Evolutionary conservation across 1,140 invertebrate species (phyloP).

Genomic region (Anastatus disparis): DNA sequence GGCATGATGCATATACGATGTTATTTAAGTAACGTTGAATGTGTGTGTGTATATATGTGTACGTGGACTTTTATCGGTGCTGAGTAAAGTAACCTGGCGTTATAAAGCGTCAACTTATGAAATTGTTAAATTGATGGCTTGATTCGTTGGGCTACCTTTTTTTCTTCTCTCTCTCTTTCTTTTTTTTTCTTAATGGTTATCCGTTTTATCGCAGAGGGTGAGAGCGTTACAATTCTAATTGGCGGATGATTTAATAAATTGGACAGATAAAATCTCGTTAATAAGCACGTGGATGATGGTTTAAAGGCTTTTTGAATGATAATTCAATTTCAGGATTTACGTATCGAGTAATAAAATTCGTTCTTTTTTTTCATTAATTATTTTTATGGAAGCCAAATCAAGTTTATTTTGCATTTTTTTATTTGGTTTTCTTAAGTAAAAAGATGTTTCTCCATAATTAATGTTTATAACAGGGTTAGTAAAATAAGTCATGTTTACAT

Average conservation of each 20-base stretch:
- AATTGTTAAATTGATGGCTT: slow-evolving; percentile 39
- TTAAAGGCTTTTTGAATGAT: slow-evolving; percentile 12
- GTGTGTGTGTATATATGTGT: too few species aligned
- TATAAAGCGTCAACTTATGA: slow-evolving; percentile 23
- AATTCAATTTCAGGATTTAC: slow-evolving; percentile 26
- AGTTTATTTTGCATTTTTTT: too few species aligned
- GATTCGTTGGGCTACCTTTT: slow-evolving; percentile 2
- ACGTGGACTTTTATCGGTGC: neutral
- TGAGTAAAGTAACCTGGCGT: slow-evolving; percentile 14
- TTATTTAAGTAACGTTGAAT: slow-evolving; percentile 1
- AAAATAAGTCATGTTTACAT: too few species aligned
- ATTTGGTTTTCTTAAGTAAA: too few species aligned
- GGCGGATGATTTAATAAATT: slow-evolving; percentile 32
- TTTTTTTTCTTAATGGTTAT: too few species aligned
- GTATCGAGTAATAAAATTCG: too few species aligned
- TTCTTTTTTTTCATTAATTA: too few species aligned
- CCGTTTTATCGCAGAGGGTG: too few species aligned
- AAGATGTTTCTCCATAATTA: too few species aligned
- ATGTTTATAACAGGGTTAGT: too few species aligned
- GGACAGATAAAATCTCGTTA: slow-evolving; percentile 24
- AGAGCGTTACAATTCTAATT: slow-evolving; percentile 7
- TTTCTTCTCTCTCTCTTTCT: neutral
- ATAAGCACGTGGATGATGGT: slow-evolving; percentile 3
- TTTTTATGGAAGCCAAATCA: too few species aligned
- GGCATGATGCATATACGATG: neutral